Evolutionary conservation across 2,113 vertebrate species (phyloP), one percentile per base, ranked within the genome.

Genomic region (Embiotoca jacksoni): DNA sequence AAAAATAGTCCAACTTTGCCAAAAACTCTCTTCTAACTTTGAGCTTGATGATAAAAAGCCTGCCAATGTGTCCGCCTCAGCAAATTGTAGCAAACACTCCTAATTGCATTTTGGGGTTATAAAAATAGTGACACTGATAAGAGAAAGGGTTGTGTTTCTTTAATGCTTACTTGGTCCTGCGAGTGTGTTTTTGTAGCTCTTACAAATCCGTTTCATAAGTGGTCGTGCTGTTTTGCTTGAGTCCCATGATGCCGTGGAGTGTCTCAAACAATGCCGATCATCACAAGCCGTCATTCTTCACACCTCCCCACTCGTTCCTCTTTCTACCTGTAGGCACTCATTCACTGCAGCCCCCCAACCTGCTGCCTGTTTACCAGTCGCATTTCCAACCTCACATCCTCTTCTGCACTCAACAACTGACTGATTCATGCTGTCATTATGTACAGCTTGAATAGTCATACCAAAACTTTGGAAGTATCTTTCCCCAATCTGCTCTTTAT

Each of bases 61-160:
- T 89, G 89, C 84, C 88, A 85, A 84, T 75, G 72, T 77, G 83
- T 91, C 88, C 67, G 55, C 87, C 86, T 92, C 72, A 67, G 73
- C 64, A 86, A 90, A 82, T 84, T 88, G 70, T 70, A 88, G 88
- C 72, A 66, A 78, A 75, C 82, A 83, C 75, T 88, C 80, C 76
- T 86, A 88, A 91, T 89, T 88, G 69, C 69, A 83, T 86, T 82
- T 49, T 8, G 46, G 80, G 90, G 91, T 92, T 92, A 91, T 80
- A 80, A 90, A 85, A 93, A 93, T 87, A 92, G 71, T 80, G 72
- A 80, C 78, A 80, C 86, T 88, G 91, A 93, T 93, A 93, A 91
- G 84, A 82, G 72, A 73, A 50, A 46, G 69, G 82, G 11, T 88
- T 83, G 80, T 79, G 68, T 92, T 89, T 85, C 85, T 77, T 63